A percentile compares a stretch with the other conserved stretches of the same genome.
phyloP scores from a whole-genome alignment of 2,888 invertebrate species.

The Metallyticus violacea region DNA sequence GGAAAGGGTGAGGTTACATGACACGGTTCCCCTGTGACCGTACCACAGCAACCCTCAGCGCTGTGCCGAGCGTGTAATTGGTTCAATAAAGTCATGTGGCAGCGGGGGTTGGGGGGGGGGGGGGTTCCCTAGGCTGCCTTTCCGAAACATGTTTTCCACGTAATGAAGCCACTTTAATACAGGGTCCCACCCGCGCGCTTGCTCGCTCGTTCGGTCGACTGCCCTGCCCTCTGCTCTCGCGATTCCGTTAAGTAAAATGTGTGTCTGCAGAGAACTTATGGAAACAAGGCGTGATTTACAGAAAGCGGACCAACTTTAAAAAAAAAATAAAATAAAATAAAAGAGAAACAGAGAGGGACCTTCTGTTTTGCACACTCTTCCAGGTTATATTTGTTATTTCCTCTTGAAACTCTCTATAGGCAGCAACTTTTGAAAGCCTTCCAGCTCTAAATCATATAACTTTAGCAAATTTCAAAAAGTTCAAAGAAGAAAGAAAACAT shows the following conservation, averaged over 20 bases:
- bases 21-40: background rate
- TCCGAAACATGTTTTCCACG: constrained; percentile 25
- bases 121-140: background rate
- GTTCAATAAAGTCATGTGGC: constrained; percentile 24
- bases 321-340: background rate
- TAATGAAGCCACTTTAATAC: constrained; percentile 30
- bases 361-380: background rate
- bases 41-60: constrained; percentile 8
- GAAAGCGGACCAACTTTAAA: background rate
- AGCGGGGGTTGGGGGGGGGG: background rate
- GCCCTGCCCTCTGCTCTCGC: background rate
- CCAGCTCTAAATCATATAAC: background rate
- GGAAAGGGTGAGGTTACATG: background rate
- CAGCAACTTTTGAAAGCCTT: background rate
- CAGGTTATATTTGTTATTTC: too few relatives aligned
- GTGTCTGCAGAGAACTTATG: background rate
- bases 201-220: background rate
- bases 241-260: too few relatives aligned
- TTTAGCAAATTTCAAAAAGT: background rate
- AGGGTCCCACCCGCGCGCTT: background rate
- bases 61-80: constrained; percentile 27
- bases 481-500: too few relatives aligned
- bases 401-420: background rate
- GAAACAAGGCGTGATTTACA: background rate
- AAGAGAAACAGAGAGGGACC: background rate